A percentile compares a stretch with the other conserved stretches of the same genome.
Evolutionary conservation across 2,888 invertebrate genomes (phyloP).

Genomic region (Miltochrista miniata): DNA sequence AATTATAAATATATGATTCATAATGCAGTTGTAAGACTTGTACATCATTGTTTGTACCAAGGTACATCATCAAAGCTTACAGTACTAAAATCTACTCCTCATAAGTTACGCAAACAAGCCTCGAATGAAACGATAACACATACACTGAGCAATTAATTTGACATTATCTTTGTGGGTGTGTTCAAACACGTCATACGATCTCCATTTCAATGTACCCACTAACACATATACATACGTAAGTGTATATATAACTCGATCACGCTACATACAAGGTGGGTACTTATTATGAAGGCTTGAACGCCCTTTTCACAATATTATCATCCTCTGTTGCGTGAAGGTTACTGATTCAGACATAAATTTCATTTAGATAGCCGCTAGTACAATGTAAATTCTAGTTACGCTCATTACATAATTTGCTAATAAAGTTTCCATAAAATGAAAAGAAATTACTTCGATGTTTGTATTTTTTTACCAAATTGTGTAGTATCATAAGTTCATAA

Average conservation of each 20-base stretch:
- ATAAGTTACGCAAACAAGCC: conserved; percentile 16
- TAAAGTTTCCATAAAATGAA: too few relatives aligned
- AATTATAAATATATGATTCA: conserved; percentile 9
- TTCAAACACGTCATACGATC: conserved; percentile 48
- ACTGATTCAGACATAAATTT: conserved; percentile 15
- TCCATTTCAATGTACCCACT: conserved; percentile 18
- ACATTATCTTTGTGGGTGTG: conserved; percentile 63
- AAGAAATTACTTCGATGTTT: background rate
- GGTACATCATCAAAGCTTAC: conserved; percentile 13
- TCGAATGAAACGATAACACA: conserved; percentile 33
- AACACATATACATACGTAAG: conserved; percentile 16
- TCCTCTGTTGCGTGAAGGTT: conserved; percentile 19
- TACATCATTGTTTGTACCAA: conserved; percentile 22
- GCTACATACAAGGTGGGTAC: background rate
- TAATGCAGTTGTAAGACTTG: conserved; percentile 18
- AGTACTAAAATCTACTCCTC: conserved; percentile 12
- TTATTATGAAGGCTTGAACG: conserved; percentile 14
- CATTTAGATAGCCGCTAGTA: conserved; percentile 4
- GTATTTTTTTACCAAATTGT: background rate
- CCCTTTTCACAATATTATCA: conserved; percentile 22
- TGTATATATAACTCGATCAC: conserved; percentile 3
- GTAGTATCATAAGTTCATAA: background rate
- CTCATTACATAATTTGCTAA: background rate
- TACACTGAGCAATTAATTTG: conserved; percentile 41
- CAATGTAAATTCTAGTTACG: conserved; percentile 16